Conservation (phyloP, 2,113 vertebrate genomes). For the Arothron firmamentum region DNA sequence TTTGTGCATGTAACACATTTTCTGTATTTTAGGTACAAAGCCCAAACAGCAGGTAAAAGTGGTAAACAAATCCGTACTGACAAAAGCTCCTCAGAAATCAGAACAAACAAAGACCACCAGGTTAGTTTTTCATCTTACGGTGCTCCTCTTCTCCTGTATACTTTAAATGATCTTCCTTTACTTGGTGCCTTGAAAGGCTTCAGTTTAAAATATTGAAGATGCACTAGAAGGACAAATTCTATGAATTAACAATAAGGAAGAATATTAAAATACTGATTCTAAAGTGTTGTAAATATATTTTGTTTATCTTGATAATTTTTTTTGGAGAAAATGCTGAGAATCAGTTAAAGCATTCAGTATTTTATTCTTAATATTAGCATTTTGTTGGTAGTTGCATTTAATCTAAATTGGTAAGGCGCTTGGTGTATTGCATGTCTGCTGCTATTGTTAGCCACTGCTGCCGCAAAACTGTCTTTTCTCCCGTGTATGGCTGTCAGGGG, state of each 20-base stretch:
- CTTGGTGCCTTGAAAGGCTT: background rate
- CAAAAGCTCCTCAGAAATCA: slow-evolving; percentile 61
- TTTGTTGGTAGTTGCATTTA: background rate
- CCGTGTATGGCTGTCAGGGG: background rate
- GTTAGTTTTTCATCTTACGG: slow-evolving; percentile 51
- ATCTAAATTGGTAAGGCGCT: no score
- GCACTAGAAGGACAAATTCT: background rate
- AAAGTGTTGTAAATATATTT: background rate
- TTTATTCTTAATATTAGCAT: background rate
- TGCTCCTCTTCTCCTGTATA: background rate
- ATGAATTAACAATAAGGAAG: background rate
- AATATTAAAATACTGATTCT: background rate
- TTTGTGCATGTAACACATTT: background rate
- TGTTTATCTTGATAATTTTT: background rate
- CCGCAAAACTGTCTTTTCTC: background rate
- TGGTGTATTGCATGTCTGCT: no score
- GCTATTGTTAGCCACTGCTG: no score
- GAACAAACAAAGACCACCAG: slow-evolving; percentile 69
- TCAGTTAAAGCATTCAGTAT: background rate
- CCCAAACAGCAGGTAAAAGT: slow-evolving; percentile 65
- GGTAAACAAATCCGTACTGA: slow-evolving; percentile 55
- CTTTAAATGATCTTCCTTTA: background rate
- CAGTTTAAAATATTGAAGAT: background rate
- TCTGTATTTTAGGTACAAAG: slow-evolving; percentile 59
- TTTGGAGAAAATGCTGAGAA: background rate